A percentile compares a stretch with the other conserved stretches of the same genome.
These are phyloP conservation scores for Acleris laterana DNA, from an alignment of 2,888 invertebrate species.

Conservation along the genomic window DNA sequence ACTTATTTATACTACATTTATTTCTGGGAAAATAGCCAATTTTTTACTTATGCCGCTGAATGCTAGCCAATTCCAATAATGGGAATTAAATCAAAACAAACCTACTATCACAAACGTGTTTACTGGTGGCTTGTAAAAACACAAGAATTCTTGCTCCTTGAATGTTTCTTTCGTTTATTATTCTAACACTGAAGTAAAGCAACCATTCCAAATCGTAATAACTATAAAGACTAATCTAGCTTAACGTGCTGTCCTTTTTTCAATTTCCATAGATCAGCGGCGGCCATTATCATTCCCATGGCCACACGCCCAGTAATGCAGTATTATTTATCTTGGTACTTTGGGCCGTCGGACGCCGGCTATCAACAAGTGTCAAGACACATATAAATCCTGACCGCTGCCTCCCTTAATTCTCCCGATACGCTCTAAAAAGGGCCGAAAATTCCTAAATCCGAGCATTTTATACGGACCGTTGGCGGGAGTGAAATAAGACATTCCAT, in stretches of 20 bases:
- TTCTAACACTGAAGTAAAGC: not conserved
- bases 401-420: conserved; percentile 43
- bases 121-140: too few species aligned
- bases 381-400: conserved; percentile 60
- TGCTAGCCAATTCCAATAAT: too few species aligned
- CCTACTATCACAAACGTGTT: too few species aligned
- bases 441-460: conserved; percentile 42
- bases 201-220: conserved; percentile 10
- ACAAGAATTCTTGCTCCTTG: too few species aligned
- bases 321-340: conserved; percentile 57
- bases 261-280: conserved; percentile 32
- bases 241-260: conserved; percentile 20
- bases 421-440: conserved; percentile 38
- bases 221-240: conserved; percentile 9
- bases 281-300: conserved; percentile 51
- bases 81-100: too few species aligned
- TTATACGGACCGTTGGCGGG: conserved; percentile 40
- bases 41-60: too few species aligned
- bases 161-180: not conserved
- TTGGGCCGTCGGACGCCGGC: conserved; percentile 56
- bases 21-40: too few species aligned
- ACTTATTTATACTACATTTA: too few species aligned
- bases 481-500: conserved; percentile 48
- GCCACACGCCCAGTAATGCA: conserved; percentile 47
- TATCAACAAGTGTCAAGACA: conserved; percentile 80